Evolutionary conservation across 1,140 invertebrate genomes (phyloP), one percentile per base, ranked within the genome.

Genomic region (Prorops nasuta): DNA sequence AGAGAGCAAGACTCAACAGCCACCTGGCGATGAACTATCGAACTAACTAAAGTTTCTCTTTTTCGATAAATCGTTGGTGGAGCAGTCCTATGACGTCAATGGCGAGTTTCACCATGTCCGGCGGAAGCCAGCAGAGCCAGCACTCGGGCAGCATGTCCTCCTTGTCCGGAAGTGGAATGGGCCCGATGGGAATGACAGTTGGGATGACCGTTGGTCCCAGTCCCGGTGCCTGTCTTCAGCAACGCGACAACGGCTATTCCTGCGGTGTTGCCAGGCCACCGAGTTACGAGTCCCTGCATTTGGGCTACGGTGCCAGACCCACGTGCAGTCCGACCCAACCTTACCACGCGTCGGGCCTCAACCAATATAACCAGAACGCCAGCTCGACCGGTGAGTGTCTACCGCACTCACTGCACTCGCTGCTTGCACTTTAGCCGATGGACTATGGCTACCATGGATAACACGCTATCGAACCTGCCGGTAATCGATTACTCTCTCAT

Each of bases 271-370:
- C 80, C 24, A 63, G 81, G 35, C 71, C 80, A 1, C 75, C 81
- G 9, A 74, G 74, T 22, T 85, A 89, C 70, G 87, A 89, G 57
- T 81, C 83, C 2, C 72, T 89, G 14, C 82, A 85, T 49, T 79
- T 89, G 3, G 80, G 83, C 38, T 85, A 83, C 66, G 84, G 83
- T 6, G 79, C 84, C 17, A 75, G 85, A 34, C 79, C 82, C 4
- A 82, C 84, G 2, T 84, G 82, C 69, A 86, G 86, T 66, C 83
- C 84, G 3, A 82, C 84, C 3, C 83, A 85, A 54, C 79, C 83
- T 18, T 84, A 85, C 64, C 83, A 84, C 57, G 75, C 83, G 62
- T 58, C 59, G 39, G 80, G 81, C n/a, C 68, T 74, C 44, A 81
- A 82, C 58, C 82, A 84, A 68, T 83, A 84, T 67, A 80, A 81